These are phyloP conservation scores for Cheilosia vernalis DNA, from an alignment of 2,888 invertebrate species.

Conservation along the genomic window DNA sequence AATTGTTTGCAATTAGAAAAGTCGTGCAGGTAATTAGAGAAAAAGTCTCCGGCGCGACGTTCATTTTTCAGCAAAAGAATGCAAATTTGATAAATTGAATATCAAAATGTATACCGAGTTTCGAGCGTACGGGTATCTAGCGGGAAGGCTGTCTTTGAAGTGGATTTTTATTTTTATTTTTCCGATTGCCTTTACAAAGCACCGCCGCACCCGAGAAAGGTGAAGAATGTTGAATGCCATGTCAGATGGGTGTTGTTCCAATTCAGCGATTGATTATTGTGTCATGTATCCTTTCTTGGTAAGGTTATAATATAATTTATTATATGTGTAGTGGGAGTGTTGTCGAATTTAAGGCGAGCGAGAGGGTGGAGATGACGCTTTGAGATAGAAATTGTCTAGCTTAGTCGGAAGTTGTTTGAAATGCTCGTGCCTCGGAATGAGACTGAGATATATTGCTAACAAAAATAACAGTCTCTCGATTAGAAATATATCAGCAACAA, in stretches of 20 bases:
- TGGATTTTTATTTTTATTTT: neutral
- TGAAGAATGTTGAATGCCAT: slow-evolving; percentile 50
- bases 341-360: neutral
- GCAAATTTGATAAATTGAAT: slow-evolving; percentile 73
- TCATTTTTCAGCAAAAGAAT: slow-evolving; percentile 50
- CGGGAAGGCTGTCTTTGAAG: slow-evolving; percentile 34
- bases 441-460: too few species aligned
- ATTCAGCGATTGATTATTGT: slow-evolving; percentile 40
- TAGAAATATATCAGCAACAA: too few species aligned
- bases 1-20: slow-evolving; percentile 73
- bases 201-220: slow-evolving; percentile 52
- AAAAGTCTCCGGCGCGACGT: slow-evolving; percentile 44
- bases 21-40: slow-evolving; percentile 73
- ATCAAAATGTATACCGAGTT: slow-evolving; percentile 14
- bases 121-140: neutral
- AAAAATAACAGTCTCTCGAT: too few species aligned
- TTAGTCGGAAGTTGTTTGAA: too few species aligned
- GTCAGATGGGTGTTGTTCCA: slow-evolving; percentile 42
- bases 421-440: too few species aligned
- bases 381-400: neutral
- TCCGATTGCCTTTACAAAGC: slow-evolving; percentile 12
- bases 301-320: neutral
- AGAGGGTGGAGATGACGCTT: neutral
- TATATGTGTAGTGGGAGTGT: neutral
- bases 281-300: slow-evolving; percentile 55